Percentiles rank a stretch among this genome's conserved stretches.
Evolutionary conservation across 1,140 invertebrate genomes (phyloP).

Genomic region (Nasonia vitripennis): DNA sequence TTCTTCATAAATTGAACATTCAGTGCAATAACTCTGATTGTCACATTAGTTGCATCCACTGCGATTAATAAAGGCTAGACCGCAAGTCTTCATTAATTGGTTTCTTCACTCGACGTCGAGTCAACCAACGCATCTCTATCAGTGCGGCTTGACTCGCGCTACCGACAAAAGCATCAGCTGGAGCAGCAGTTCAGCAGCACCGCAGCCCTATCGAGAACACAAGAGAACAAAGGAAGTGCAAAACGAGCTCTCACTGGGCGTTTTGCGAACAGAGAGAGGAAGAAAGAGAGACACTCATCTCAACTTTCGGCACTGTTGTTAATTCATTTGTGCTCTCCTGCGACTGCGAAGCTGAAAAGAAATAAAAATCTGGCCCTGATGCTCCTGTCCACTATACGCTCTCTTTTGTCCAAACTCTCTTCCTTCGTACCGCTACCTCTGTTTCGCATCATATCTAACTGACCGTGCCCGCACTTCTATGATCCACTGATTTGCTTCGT

Average conservation of each 20-base stretch:
- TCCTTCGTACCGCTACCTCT: background rate
- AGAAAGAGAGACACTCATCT: background rate
- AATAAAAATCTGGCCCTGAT: background rate
- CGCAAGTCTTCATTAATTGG: background rate
- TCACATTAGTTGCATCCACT: too few species aligned
- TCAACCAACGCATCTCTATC: too few species aligned
- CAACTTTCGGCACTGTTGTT: background rate
- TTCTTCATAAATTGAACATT: too few species aligned
- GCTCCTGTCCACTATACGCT: background rate
- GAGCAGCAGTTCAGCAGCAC: too few species aligned
- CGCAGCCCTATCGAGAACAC: too few species aligned
- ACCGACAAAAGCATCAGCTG: too few species aligned
- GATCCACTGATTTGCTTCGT: background rate
- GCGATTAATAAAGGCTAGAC: too few species aligned
- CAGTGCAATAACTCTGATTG: too few species aligned
- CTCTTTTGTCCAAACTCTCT: background rate
- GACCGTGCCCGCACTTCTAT: background rate
- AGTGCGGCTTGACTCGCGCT: too few species aligned
- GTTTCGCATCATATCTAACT: background rate
- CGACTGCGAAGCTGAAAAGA: background rate
- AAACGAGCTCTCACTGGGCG: background rate
- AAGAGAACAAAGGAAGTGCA: too few species aligned
- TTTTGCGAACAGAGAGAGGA: background rate
- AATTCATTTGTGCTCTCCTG: background rate
- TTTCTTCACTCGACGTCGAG: background rate